Evolutionary conservation across 2,888 invertebrate species (phyloP), one percentile per base, ranked within the genome.

Genomic region (Drosophila tanythrix): DNA sequence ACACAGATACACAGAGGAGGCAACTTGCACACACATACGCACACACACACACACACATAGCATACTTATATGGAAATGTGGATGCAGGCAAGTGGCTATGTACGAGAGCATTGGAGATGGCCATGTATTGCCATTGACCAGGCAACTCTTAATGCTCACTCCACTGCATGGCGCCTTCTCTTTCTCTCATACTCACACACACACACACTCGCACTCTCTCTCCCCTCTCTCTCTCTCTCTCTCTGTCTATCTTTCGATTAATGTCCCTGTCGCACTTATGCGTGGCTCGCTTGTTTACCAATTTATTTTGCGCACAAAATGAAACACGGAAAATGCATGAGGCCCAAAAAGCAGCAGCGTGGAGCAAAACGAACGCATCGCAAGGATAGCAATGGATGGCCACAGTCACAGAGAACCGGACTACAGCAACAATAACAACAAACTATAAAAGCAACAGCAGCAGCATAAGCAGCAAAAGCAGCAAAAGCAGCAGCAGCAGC

Each of bases 241-340:
- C 61, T 57, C 27, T 10, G 46, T 29, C 51, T 40, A 53, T 33
- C 50, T 52, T 57, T 53, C 53, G 38, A 36, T 65, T 55, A 55
- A n/a, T 50, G 61, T 70, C 67, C 74, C 56, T 77, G 70, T 77
- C 76, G 67, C 61, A 50, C 84, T 73, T 70, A 61, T 73, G 75
- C 73, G 46, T 67, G 64, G 70, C 71, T 74, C 71, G 78, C 88
- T 89, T 88, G 88, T 85, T 90, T 90, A 85, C 88, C 88, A 88
- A 88, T 88, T 88, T 88, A 88, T 88, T 88, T 88, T 88, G 90
- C 87, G 81, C 89, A 87, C 90, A 89, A 87, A 84, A 84, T 88
- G 90, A 89, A 88, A 88, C 90, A 86, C 85, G 87, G 83, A 90
- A 90, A 90, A 88, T 90, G 89, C 88, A 88, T 89, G 85, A 83